Conservation (phyloP, 2,888 invertebrate species). For the Nowickia ferox region DNA sequence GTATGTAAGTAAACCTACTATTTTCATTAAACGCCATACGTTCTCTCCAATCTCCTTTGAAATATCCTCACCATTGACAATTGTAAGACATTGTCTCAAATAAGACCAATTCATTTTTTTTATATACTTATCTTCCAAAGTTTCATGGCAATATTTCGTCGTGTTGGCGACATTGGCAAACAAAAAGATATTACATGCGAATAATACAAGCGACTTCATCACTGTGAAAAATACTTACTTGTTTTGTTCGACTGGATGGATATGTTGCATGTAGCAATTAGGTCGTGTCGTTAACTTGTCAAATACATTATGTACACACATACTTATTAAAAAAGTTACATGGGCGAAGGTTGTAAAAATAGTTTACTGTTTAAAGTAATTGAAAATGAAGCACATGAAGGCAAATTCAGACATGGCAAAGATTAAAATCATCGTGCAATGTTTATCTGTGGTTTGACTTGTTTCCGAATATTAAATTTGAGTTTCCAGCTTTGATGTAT, state of each 20-base stretch:
- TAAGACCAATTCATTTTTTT: conserved; percentile 74
- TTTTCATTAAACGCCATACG: conserved; percentile 77
- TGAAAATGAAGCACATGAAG: neutral
- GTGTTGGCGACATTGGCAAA: neutral
- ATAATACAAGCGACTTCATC: conserved; percentile 1
- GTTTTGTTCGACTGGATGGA: neutral
- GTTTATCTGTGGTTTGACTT: too few relatives aligned
- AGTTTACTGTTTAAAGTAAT: neutral
- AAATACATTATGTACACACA: neutral
- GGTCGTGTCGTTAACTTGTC: conserved; percentile 23
- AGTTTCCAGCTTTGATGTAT: too few relatives aligned
- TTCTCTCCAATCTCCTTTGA: conserved; percentile 74
- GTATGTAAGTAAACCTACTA: conserved; percentile 64
- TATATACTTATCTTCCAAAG: conserved; percentile 68
- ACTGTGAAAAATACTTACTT: neutral
- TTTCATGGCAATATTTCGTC: conserved; percentile 71
- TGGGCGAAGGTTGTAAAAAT: neutral
- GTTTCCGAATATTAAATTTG: too few relatives aligned
- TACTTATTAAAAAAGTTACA: too few relatives aligned
- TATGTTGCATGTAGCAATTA: neutral
- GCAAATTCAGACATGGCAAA: too few relatives aligned
- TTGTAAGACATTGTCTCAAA: conserved; percentile 74
- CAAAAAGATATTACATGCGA: neutral
- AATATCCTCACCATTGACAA: conserved; percentile 73
- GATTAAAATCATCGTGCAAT: too few relatives aligned